These are phyloP conservation scores for Vanessa tameamea DNA, from an alignment of 1,140 invertebrate species.

Conservation along the genomic window DNA sequence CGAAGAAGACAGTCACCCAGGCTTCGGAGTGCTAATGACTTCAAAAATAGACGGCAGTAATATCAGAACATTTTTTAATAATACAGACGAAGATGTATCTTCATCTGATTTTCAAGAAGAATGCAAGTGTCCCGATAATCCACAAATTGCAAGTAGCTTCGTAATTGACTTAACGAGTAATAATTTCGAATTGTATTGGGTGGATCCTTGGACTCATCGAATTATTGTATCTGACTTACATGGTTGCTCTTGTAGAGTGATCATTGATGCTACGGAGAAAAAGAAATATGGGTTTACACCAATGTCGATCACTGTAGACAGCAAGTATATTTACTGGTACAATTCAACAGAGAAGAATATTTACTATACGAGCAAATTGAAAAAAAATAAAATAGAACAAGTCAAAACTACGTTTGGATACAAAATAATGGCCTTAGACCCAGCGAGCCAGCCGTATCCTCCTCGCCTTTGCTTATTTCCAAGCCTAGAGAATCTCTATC, in stretches of 20 bases:
- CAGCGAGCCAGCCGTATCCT: conserved; percentile 89
- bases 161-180: conserved; percentile 84
- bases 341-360: conserved; percentile 82
- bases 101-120: conserved; percentile 41
- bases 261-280: conserved; percentile 80
- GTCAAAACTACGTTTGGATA: conserved; percentile 70
- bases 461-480: conserved; percentile 86
- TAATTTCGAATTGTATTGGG: conserved; percentile 84
- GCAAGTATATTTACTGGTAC: conserved; percentile 86
- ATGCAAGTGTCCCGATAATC: conserved; percentile 83
- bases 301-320: conserved; percentile 84
- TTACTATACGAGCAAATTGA: conserved; percentile 83
- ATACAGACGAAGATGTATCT: conserved; percentile 51
- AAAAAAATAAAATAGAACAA: conserved; percentile 60
- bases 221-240: conserved; percentile 85
- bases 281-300: conserved; percentile 80
- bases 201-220: conserved; percentile 82
- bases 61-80: conserved; percentile 83
- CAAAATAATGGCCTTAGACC: conserved; percentile 86
- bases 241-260: conserved; percentile 85
- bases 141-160: conserved; percentile 83
- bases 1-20: conserved; percentile 82
- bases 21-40: conserved; percentile 83
- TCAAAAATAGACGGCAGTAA: conserved; percentile 81
- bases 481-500: conserved; percentile 73